Evolutionary conservation across 2,888 invertebrate genomes (phyloP), one percentile per base, ranked within the genome.

Genomic region (Papilio demoleus): DNA sequence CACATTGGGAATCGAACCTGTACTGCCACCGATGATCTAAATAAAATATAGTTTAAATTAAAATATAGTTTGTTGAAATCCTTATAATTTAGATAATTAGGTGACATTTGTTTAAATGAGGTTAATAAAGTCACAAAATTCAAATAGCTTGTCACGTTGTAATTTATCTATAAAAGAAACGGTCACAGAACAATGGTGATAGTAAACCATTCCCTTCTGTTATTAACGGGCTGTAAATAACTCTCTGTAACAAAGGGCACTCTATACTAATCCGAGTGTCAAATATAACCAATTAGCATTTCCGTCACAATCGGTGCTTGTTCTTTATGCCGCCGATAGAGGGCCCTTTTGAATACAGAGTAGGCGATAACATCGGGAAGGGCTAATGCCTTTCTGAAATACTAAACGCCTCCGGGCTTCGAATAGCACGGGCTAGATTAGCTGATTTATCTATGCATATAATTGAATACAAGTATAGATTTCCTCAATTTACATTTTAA

Each of bases 261-360:
- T 77, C 80, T 82, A 79, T 81, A 80, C 78, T 81, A 75, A 81
- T 78, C 76, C 76, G 75, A 79, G 86, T 86, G 84, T 86, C 84
- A 84, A 81, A 81, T 81, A 75, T 72, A 67, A 73, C 70, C 74
- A 79, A 86, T 90, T 88, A 87, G 82, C 83, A 90, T 89, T 89
- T 87, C 78, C 79, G 84, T 87, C 90, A 90, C 90, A 88, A 76
- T 71, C 82, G 71, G 65, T 74, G 80, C 79, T 77, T 83, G 84
- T 83, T 83, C 86, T 87, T 86, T 86, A 85, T 86, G 80, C 77
- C 77, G 85, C 87, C 87, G 86, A 83, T 84, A 75, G 76, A 69
- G 17, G 72, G 70, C 74, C 76, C 75, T 70, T 72, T 66, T 79
- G 92, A 84, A 92, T 92, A 88, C 87, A 76, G 88, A 92, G 77